phyloP scores from a whole-genome alignment of 2,888 invertebrate species.

The Latheticus oryzae region DNA sequence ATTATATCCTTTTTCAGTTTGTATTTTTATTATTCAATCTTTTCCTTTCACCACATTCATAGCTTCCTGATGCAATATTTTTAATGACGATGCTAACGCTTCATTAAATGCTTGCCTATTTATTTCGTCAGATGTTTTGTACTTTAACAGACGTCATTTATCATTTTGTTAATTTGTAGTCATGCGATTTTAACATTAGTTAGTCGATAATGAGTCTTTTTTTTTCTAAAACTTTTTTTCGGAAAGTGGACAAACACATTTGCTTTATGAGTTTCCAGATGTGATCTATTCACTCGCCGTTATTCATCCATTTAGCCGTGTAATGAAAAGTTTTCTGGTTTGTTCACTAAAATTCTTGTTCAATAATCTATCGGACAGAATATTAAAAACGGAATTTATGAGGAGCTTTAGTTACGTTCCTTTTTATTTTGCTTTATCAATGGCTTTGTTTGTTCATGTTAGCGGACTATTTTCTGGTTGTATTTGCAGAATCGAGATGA shows the following conservation, averaged over 20 bases:
- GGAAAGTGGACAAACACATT: slow-evolving; percentile 20
- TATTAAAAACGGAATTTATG: slow-evolving; percentile 6
- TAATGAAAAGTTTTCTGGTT: slow-evolving; percentile 16
- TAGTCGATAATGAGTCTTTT: slow-evolving; percentile 4
- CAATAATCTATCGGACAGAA: slow-evolving; percentile 15
- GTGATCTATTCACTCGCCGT: slow-evolving; percentile 2
- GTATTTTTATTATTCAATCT: slow-evolving; percentile 1
- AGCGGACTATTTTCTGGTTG: too few species aligned
- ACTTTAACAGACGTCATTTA: too few species aligned
- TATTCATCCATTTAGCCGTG: slow-evolving; percentile 11
- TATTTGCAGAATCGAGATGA: too few species aligned
- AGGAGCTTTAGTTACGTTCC: too few species aligned
- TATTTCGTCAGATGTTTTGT: slow-evolving; percentile 6
- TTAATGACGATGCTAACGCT: not conserved
- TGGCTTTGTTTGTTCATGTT: not conserved
- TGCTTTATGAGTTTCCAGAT: slow-evolving; percentile 16
- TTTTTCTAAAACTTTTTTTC: slow-evolving; percentile 2
- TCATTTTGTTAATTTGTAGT: not conserved
- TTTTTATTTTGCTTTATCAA: not conserved
- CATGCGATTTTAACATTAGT: slow-evolving; percentile 8
- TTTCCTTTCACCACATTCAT: slow-evolving; percentile 7
- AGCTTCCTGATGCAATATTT: not conserved
- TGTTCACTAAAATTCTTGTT: slow-evolving; percentile 2
- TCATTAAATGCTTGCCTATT: not conserved
- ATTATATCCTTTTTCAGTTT: slow-evolving; percentile 1